Base-by-base conservation (phyloP, 2,888 invertebrate species). In the Eupithecia abbreviata region DNA sequence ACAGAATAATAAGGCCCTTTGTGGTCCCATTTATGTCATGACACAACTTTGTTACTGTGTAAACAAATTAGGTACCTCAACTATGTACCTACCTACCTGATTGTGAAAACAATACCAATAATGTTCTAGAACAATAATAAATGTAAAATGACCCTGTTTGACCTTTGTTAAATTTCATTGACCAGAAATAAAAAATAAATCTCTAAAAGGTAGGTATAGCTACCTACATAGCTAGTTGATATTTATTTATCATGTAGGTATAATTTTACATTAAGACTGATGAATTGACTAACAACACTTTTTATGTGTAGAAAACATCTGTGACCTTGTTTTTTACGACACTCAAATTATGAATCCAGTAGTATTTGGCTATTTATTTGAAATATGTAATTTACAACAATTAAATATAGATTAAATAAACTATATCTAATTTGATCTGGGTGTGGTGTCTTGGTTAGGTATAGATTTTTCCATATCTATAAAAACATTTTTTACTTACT, bases 1-100 rank as follows among this genome's bases (percentile, higher is more conserved):
- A 43, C 74, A 42, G 74, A 77, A 69, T 73, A 74, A 47, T 67
- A 69, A 69, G 51, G 72, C 51, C 68, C 67, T 69, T 78, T 79
- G 71, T 75, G 51, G 62, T 73, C 12, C 45, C 18, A 6, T 30
- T 12, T 47, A 15, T n/a, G 49, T 58, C 47, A 66, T 69, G 18
- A 13, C 41, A 47, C 30, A 12, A 62, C 30, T 49, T n/a, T 68
- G 67, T 45, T 68, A 43, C 67, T n/a, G 18, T 68, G 67, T 68
- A 45, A 68, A 68, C 67, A 68, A 43, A n/a, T 68, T 66, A 68
- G 18, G 42, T 42, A 13, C 62, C 5, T 62, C 7, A 62, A 30
- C 18, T 58, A 45, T 30, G 4, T 15, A 51, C 1, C 3, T 62
- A 62, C 62, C 30, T 58, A 10, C 9, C 18, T 62, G 30, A 42